These are phyloP conservation scores for Hypsibius dujardini DNA, from an alignment of 1,140 invertebrate species.

Conservation along the genomic window DNA sequence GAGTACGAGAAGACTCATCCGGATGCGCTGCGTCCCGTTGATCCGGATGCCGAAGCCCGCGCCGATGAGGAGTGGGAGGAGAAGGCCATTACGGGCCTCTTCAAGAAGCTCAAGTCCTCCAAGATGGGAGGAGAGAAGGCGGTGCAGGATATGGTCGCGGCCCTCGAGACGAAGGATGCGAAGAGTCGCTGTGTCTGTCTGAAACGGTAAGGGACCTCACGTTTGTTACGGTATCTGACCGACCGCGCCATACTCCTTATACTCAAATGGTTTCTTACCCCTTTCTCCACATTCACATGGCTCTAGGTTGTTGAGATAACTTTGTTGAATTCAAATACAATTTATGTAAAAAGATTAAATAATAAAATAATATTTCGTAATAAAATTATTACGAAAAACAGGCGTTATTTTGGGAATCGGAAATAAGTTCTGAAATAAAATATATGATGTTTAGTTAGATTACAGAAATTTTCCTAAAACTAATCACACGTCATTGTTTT, in stretches of 20 bases:
- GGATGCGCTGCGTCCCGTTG: too few species aligned
- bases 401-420: too few species aligned
- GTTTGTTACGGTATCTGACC: not conserved
- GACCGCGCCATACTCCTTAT: too few species aligned
- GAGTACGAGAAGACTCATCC: too few species aligned
- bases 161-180: constrained; percentile 30
- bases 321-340: not conserved
- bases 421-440: too few species aligned
- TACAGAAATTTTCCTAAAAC: too few species aligned
- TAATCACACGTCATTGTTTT: not conserved
- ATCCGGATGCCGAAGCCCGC: not conserved
- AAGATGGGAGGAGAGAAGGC: constrained; percentile 36
- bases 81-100: constrained; percentile 34
- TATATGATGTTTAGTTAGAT: too few species aligned
- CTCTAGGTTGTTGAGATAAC: too few species aligned
- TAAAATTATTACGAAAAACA: too few species aligned
- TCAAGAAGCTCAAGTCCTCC: constrained; percentile 34
- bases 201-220: constrained; percentile 29
- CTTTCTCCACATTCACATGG: too few species aligned
- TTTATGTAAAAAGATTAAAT: not conserved
- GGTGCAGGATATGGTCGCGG: constrained; percentile 32
- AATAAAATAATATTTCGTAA: not conserved
- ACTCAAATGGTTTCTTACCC: too few species aligned
- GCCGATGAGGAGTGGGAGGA: constrained; percentile 32
- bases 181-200: constrained; percentile 33